A percentile compares a stretch with the other conserved stretches of the same genome.
Conservation (phyloP, 2,797 vertebrate genomes). For the Aselliscus stoliczkanus region DNA sequence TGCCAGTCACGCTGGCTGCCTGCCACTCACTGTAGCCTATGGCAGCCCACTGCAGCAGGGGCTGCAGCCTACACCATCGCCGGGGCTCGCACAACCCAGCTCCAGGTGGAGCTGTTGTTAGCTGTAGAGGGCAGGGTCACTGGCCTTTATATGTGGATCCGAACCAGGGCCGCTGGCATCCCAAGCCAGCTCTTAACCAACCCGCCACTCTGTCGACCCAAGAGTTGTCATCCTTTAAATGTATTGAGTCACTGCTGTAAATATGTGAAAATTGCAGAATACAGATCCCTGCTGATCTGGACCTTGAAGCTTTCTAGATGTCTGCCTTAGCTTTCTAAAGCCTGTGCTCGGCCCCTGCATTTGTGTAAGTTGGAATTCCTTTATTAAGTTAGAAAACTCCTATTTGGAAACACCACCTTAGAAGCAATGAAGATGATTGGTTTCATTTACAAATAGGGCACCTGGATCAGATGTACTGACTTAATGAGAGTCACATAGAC, state of each 20-base stretch:
- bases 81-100: too few species aligned
- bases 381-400: background rate
- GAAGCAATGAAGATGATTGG: background rate
- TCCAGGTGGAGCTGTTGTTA: too few species aligned
- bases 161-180: too few species aligned
- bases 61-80: too few species aligned
- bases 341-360: background rate
- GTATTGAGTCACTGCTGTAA: background rate
- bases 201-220: too few species aligned
- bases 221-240: background rate
- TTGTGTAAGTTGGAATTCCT: background rate
- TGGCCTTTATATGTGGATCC: too few species aligned
- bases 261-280: background rate
- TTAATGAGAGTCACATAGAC: background rate
- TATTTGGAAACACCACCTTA: background rate
- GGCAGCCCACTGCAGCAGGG: too few species aligned
- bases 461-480: background rate
- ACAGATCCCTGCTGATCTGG: background rate
- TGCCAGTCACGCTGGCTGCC: too few species aligned
- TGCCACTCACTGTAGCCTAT: too few species aligned
- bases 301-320: background rate
- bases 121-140: too few species aligned
- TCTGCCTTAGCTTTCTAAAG: background rate
- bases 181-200: too few species aligned
- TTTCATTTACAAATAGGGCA: background rate